Evolutionary conservation across 2,888 invertebrate species (phyloP), one percentile per base, ranked within the genome.

Genomic region (Drosophila colorata): DNA sequence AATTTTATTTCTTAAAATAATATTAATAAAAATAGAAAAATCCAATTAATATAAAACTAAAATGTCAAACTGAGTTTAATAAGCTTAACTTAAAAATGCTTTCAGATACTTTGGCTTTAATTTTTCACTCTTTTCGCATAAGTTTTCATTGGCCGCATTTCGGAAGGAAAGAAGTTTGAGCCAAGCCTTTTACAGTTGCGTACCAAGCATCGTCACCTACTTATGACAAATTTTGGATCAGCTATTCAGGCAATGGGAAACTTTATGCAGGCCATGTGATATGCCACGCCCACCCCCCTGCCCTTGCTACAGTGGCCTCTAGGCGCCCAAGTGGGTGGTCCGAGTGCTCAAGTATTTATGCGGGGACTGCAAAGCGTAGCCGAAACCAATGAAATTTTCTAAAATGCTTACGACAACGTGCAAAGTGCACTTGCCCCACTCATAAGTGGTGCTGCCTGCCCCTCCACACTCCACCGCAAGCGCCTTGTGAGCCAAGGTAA

Each of bases 381-480:
- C 70, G 73, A 79, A 78, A 75, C 81, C 88, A 86, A 86, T 88
- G 86, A 87, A 88, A 86, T 86, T 80, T 80, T 71, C 78, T 74
- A 64, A 75, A 87, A 81, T 87, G 73, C 88, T 81, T 83, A 74
- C 81, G 79, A 83, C 78, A 85, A 82, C 78, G 82, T 68, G 69
- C 69, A 89, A 82, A 87, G 84, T 88, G 87, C 86, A 86, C 84
- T 82, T 77, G 71, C 68, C 75, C 69, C 72, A 53, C 66, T 72
- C 69, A 78, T 61, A 78, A 76, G 57, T 48, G 73, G 49, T 46
- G 61, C 18, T 23, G 14, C 16, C 14, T 9, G 8, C 11, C 35
- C 33, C 25, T 11, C 23, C 28, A 7, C 14, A 25, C 38, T 6
- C 8, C 38, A 13, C 18, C 13, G 23, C 49, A 23, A 4, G 9